Conservation (phyloP, 2,797 vertebrate species). For the Muscicapa striata region DNA sequence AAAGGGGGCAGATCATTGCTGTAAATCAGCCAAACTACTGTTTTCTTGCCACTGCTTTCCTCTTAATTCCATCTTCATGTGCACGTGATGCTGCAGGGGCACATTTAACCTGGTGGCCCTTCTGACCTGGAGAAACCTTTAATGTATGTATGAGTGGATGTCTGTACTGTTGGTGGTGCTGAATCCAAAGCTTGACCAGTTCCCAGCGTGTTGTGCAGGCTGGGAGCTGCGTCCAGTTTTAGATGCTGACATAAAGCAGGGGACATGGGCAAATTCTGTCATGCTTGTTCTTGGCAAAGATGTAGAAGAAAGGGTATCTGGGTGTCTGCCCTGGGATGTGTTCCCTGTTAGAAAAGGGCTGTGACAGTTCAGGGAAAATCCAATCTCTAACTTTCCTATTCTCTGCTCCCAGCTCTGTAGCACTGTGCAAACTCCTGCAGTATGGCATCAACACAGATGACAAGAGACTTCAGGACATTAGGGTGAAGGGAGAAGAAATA, state of each 20-base stretch:
- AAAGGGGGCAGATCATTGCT: background rate
- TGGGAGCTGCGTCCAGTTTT: background rate
- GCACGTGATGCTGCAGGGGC: accelerated
- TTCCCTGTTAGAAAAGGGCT: background rate
- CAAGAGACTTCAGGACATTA: conserved; percentile 95
- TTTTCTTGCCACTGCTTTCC: background rate
- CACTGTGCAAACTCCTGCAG: conserved; percentile 95
- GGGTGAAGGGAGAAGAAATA: conserved; percentile 97
- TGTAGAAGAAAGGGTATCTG: background rate
- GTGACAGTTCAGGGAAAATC: background rate
- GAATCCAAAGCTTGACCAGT: background rate
- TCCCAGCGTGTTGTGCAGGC: background rate
- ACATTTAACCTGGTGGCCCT: background rate
- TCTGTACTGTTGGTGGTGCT: background rate
- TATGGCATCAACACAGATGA: conserved; percentile 95
- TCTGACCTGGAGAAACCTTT: background rate
- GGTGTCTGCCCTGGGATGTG: background rate
- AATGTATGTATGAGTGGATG: accelerated
- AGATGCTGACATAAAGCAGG: background rate
- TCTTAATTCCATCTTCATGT: background rate
- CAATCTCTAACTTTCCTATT: background rate
- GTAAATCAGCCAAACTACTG: background rate
- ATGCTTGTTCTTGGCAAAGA: background rate
- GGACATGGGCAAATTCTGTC: background rate
- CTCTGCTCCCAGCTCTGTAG: conserved; percentile 85